Percentiles rank a stretch among this genome's conserved stretches.
Evolutionary conservation across 1,140 invertebrate genomes (phyloP).

Genomic region (Semibalanus balanoides): DNA sequence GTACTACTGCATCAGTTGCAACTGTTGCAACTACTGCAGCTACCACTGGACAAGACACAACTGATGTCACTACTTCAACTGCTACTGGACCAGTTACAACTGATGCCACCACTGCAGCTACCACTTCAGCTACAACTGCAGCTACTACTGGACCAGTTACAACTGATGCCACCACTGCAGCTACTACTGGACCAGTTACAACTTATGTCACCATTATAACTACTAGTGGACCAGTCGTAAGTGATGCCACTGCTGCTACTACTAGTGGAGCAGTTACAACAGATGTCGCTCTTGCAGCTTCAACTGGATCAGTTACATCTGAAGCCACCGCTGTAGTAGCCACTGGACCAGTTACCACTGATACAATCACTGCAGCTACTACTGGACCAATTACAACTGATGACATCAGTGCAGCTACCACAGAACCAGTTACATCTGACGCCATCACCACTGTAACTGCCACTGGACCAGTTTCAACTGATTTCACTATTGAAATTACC

Average conservation of each 20-base stretch:
- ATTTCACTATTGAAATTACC: neutral
- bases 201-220: constrained; percentile 6
- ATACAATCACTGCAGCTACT: constrained; percentile 7
- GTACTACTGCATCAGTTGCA: neutral
- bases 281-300: constrained; percentile 9
- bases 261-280: constrained; percentile 4
- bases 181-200: constrained; percentile 8
- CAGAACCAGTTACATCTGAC: neutral
- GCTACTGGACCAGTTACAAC: neutral
- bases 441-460: neutral
- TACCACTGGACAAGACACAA: neutral
- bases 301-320: constrained; percentile 8
- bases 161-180: neutral
- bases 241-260: constrained; percentile 1
- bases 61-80: neutral
- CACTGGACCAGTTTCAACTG: neutral
- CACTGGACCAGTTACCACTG: constrained; percentile 8
- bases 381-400: neutral
- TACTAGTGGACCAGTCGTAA: constrained; percentile 9
- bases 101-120: neutral
- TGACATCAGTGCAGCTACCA: neutral
- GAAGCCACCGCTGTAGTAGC: constrained; percentile 6
- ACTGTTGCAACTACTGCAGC: neutral
- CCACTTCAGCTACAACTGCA: neutral
- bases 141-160: neutral